These are phyloP conservation scores for Autographa gamma DNA, from an alignment of 2,888 invertebrate genomes.

Conservation along the genomic window DNA sequence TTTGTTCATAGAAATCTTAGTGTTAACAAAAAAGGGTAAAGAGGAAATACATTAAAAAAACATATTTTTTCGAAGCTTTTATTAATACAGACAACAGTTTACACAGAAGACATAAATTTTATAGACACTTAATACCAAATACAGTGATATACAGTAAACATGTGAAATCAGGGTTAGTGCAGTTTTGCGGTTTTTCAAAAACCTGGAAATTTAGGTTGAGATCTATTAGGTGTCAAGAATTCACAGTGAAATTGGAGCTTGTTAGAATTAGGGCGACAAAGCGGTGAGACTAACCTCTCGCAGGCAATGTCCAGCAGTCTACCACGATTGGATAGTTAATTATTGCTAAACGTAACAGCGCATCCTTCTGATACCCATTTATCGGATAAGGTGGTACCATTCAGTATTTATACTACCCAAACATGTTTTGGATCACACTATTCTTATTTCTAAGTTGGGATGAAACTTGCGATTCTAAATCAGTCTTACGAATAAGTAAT, in stretches of 20 bases:
- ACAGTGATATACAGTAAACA: not conserved
- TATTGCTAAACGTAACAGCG: conserved; percentile 4
- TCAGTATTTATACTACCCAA: not conserved
- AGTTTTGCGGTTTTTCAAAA: not conserved
- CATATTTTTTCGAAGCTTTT: not conserved
- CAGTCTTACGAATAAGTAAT: not conserved
- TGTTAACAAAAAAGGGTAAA: no score
- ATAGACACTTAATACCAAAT: not conserved
- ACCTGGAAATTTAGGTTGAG: not conserved
- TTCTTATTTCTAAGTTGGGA: not conserved
- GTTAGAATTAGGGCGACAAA: not conserved
- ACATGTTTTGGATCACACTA: not conserved
- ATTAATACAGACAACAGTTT: not conserved
- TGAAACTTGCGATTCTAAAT: not conserved
- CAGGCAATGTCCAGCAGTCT: not conserved
- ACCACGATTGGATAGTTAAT: not conserved
- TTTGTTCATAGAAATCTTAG: no score
- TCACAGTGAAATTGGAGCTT: not conserved
- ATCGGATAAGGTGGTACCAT: not conserved
- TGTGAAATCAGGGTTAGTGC: not conserved
- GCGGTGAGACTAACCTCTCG: not conserved
- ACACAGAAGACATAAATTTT: no score
- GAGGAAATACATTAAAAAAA: not conserved
- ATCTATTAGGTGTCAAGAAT: not conserved
- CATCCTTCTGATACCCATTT: not conserved